These are phyloP conservation scores for Gymnobelideus leadbeateri DNA, from an alignment of 2,113 vertebrate species.

Conservation along the genomic window DNA sequence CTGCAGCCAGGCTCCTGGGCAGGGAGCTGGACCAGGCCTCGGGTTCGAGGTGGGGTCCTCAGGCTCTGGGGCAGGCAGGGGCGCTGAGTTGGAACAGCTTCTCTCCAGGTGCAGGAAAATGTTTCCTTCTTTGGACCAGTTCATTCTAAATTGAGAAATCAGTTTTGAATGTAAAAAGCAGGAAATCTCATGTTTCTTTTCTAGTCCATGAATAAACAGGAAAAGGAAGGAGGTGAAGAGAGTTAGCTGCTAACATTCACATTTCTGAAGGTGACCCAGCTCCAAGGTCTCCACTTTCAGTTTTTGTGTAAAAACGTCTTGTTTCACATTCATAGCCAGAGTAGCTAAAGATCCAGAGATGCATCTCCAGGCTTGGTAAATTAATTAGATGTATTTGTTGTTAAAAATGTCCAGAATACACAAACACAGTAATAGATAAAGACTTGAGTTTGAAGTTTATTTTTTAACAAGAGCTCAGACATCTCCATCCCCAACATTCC, in stretches of 20 bases:
- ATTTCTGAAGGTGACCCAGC: neutral
- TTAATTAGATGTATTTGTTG: no score
- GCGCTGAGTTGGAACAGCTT: neutral
- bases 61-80: no score
- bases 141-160: neutral
- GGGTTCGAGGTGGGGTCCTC: neutral
- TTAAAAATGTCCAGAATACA: no score
- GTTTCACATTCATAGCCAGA: no score
- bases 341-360: no score
- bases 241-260: neutral
- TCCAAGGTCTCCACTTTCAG: neutral
- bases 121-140: neutral
- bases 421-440: no score
- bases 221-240: slow-evolving; percentile 7
- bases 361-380: no score
- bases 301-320: no score
- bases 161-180: neutral
- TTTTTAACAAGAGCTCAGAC: no score
- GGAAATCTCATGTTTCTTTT: neutral
- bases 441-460: no score
- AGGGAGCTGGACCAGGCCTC: no score
- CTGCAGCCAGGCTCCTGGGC: neutral
- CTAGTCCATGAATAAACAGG: slow-evolving; percentile 10
- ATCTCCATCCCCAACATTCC: no score
- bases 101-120: neutral